Percentiles rank a stretch among this genome's conserved stretches.
Conservation (phyloP, 1,140 invertebrate genomes). For the Sweltsa coloradensis region DNA sequence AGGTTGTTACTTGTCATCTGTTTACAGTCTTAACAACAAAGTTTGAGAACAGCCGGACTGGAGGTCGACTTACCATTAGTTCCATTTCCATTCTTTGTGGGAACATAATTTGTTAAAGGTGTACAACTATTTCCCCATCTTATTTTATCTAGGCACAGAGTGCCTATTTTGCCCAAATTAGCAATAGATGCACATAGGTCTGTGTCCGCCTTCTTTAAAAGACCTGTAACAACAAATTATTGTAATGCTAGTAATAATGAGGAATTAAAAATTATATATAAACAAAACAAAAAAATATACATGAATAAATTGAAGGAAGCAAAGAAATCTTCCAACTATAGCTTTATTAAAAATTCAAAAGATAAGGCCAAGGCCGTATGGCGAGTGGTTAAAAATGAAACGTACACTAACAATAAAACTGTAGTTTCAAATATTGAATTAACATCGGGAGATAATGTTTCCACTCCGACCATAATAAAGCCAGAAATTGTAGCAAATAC, state of each 20-base stretch:
- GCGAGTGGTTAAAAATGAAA: no score
- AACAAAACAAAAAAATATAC: neutral
- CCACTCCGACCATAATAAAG: no score
- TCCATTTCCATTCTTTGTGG: conserved; percentile 29
- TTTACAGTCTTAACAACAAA: no score
- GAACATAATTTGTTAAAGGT: conserved; percentile 15
- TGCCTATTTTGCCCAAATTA: conserved; percentile 27
- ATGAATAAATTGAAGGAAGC: neutral
- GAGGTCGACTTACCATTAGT: conserved; percentile 42
- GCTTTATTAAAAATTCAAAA: no score
- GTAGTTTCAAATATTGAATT: no score
- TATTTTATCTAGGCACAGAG: conserved; percentile 22
- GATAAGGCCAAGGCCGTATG: no score
- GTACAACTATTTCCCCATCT: conserved; percentile 41
- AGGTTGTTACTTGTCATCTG: no score
- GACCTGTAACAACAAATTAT: conserved; percentile 33
- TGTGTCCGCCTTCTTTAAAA: conserved; percentile 39
- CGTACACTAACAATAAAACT: no score
- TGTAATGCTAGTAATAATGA: neutral
- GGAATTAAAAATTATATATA: neutral
- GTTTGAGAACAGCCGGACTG: no score
- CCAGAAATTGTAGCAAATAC: no score
- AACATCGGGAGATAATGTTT: no score
- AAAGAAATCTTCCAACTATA: no score
- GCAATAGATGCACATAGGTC: conserved; percentile 38